Evolutionary conservation across 2,888 invertebrate species (phyloP).

Genomic region (Macrophya annulata): DNA sequence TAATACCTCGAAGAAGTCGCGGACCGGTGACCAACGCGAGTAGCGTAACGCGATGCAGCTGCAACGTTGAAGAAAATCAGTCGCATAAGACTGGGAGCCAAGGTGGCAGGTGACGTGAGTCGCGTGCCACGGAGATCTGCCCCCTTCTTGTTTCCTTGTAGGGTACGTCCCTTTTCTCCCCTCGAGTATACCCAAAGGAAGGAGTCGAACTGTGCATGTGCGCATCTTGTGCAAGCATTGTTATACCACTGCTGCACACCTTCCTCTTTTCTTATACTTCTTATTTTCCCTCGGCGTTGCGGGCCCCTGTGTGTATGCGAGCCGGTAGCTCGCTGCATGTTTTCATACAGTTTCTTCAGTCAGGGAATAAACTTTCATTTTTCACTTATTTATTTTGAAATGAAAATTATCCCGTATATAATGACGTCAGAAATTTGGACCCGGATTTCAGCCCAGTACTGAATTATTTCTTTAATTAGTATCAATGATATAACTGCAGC

Average conservation of each 20-base stretch:
- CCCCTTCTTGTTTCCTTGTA: slow-evolving; percentile 59
- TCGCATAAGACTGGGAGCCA: slow-evolving; percentile 63
- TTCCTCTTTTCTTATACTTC: slow-evolving; percentile 62
- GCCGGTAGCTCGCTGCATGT: neutral
- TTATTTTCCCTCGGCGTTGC: slow-evolving; percentile 68
- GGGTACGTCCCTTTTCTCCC: neutral
- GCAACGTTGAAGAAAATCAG: slow-evolving; percentile 57
- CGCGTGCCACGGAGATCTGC: slow-evolving; percentile 76
- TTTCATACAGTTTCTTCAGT: neutral
- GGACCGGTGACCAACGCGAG: slow-evolving; percentile 71
- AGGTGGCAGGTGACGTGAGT: slow-evolving; percentile 78
- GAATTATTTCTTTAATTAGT: neutral
- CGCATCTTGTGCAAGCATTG: slow-evolving; percentile 75
- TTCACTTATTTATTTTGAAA: neutral
- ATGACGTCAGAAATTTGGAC: neutral
- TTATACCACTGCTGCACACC: slow-evolving; percentile 62
- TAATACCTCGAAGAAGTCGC: slow-evolving; percentile 70
- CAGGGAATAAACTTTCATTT: neutral
- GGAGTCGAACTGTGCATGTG: slow-evolving; percentile 67
- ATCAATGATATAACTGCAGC: neutral
- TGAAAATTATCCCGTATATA: neutral
- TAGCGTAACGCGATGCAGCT: slow-evolving; percentile 65
- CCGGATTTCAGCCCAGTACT: neutral
- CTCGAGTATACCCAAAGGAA: neutral
- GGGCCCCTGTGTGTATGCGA: slow-evolving; percentile 62